A percentile compares a stretch with the other conserved stretches of the same genome.
Conservation (phyloP, 1,140 invertebrate genomes). For the Linepithema humile region DNA sequence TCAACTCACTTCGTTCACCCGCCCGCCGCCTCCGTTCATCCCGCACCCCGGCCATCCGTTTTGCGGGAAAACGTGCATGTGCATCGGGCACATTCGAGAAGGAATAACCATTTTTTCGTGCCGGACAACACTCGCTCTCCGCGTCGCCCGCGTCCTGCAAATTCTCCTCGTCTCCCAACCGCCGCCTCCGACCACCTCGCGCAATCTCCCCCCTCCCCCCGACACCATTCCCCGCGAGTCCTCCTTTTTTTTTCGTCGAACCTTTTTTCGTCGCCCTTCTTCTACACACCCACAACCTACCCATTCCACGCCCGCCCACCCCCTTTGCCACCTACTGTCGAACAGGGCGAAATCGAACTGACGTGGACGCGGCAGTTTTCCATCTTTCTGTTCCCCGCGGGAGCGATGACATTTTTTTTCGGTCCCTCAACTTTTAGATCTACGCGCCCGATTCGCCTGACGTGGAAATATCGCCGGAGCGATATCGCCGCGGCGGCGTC, state of each 20-base stretch:
- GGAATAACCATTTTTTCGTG: slow-evolving; percentile 77
- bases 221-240: slow-evolving; percentile 12
- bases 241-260: slow-evolving; percentile 56
- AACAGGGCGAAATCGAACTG: slow-evolving; percentile 70
- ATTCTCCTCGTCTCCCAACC: slow-evolving; percentile 63
- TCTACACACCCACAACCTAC: slow-evolving; percentile 47
- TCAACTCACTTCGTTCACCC: slow-evolving; percentile 42
- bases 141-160: slow-evolving; percentile 61
- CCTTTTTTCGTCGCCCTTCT: slow-evolving; percentile 53
- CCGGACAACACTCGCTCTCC: slow-evolving; percentile 72
- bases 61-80: slow-evolving; percentile 77
- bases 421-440: slow-evolving; percentile 61
- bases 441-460: slow-evolving; percentile 37
- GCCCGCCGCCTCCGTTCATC: slow-evolving; percentile 19
- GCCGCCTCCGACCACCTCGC: slow-evolving; percentile 25
- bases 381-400: slow-evolving; percentile 70
- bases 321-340: slow-evolving; percentile 60
- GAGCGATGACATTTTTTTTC: slow-evolving; percentile 70
- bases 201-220: not conserved
- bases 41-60: slow-evolving; percentile 71
- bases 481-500: slow-evolving; percentile 9
- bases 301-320: slow-evolving; percentile 10
- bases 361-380: slow-evolving; percentile 74
- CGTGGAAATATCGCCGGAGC: slow-evolving; percentile 40
- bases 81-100: slow-evolving; percentile 79